Evolutionary conservation across 2,797 vertebrate genomes (phyloP), one percentile per base, ranked within the genome.

Genomic region (Sebastes kiyomatsui): DNA sequence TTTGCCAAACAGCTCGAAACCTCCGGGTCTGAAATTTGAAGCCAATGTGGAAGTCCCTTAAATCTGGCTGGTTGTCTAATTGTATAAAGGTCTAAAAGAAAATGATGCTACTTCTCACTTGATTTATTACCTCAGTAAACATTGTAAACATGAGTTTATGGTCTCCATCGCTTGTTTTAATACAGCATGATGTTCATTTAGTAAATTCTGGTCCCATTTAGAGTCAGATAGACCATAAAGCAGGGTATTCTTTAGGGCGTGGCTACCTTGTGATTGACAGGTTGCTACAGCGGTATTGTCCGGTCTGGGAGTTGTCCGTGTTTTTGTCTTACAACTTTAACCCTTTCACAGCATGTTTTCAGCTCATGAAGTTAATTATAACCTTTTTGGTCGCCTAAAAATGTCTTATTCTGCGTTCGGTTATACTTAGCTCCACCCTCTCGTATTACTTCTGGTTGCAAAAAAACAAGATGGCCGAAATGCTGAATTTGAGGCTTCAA

Each of bases 221-320:
- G 49, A 52, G 49, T 52, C 49, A 52, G 0, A n/a, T 10, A n/a
- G 14, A 52, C 20, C 8, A 52, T n/a, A 52, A 52, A 52, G 20
- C 49, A 52, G 4, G 20, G 49, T 1, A n/a, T 52, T 0, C 16
- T 46, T 46, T 46, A 42, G 0, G 38, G 38, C 6, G 38, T 42
- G 38, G 14, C 14, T 46, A 16, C 38, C 38, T 46, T 46, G 38
- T 46, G 38, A 46, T 46, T 46, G 38, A 46, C 38, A 46, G 6
- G 0, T 46, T 16, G 6, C 38, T 16, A 46, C 38, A 0, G 0
- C 38, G 5, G 13, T 0, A 0, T 46, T 1, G 38, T 46, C 38
- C 14, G 38, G 38, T 16, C 14, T 16, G 5, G 14, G 38, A 16
- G 0, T 46, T 46, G 38, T 46, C 38, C 0, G 14, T 46, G 14